Evolutionary conservation across 2,113 vertebrate species (phyloP), one percentile per base, ranked within the genome.

Genomic region (Hiodon alosoides): DNA sequence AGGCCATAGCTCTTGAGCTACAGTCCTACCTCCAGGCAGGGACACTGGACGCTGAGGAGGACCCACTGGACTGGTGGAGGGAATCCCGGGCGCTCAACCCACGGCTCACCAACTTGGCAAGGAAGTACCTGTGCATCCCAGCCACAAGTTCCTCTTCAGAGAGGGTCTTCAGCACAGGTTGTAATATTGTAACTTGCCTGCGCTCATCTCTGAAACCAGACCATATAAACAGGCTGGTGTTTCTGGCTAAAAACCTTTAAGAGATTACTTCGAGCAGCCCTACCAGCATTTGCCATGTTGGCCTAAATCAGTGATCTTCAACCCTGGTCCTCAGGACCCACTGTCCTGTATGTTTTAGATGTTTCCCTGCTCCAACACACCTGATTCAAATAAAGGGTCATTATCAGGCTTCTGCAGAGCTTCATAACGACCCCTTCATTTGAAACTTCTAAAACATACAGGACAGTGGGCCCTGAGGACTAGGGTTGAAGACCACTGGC

Each of bases 91-190:
- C 31, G 31, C 31, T 31, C n/a, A n/a, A 66, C 10, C 75, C 73
- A 69, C 57, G 59, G 55, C 52, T 71, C 67, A 64, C 67, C 58
- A 47, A 53, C 57, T 48, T 69, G 55, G 71, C 65, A n/a, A 69
- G 69, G 51, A 64, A 67, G 16, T 77, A 66, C 54, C 47, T 77
- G 64, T 77, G 76, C 50, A 60, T 77, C 57, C 74, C 67, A 61
- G 74, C 67, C 57, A 70, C 74, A 55, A 76, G 52, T 75, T 68
- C 50, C 61, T n/a, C n/a, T n/a, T n/a, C n/a, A n/a, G n/a, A n/a
- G n/a, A n/a, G n/a, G n/a, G n/a, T n/a, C n/a, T n/a, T 11, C 66
- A 69, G 65, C 52, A 59, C 74, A 50, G 67, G 74, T 46, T 55
- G 55, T 31, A 77, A 77, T 73, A 53, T 74, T 68, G 47, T 78